Evolutionary conservation across 2,113 vertebrate genomes (phyloP), one percentile per base, ranked within the genome.

Genomic region (Stercorarius parasiticus): DNA sequence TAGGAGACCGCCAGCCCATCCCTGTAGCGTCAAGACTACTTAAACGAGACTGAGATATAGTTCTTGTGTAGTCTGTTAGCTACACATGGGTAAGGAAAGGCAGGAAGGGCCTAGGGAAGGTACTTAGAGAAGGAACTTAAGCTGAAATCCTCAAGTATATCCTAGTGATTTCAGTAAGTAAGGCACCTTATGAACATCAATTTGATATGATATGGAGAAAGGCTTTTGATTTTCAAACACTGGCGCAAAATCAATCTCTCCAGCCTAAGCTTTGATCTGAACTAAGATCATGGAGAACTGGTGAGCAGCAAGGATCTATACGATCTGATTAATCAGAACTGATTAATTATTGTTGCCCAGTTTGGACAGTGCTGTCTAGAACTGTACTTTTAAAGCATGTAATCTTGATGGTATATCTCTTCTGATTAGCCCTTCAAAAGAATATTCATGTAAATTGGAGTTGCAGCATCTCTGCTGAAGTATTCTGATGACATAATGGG

Each of bases 371-470:
- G 64, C 52, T 92, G 80, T 49, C 80, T 76, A 49, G 80, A 91
- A 25, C 15, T 72, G 27, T n/a, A 36, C 78, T 94, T 96, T 93
- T 40, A 84, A 86, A 88, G 67, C 38, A 71, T 23, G 32, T 43
- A 40, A 52, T 67, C 61, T 82, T 82, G n/a, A 81, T 32, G 16
- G 50, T 30, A 1, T 66, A 55, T 78, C 77, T 94, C 83, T 95
- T 84, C 67, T 88, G 69, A 96, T 78, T 86, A 93, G 55, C 64
- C 83, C n/a, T 92, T 95, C 91, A 86, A 91, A 94, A 83, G 88
- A 82, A 70, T 78, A 74, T 62, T 84, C 64, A 62, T 67, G 19
- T 55, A 67, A 71, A 9, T 6, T 71, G 80, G 64, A 88, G 50
- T 56, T 81, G 40, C 76, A 91, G 47, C 50, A 74, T 78, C 55